Base-by-base conservation (phyloP, 2,888 invertebrate species). In the Rutpela maculata region DNA sequence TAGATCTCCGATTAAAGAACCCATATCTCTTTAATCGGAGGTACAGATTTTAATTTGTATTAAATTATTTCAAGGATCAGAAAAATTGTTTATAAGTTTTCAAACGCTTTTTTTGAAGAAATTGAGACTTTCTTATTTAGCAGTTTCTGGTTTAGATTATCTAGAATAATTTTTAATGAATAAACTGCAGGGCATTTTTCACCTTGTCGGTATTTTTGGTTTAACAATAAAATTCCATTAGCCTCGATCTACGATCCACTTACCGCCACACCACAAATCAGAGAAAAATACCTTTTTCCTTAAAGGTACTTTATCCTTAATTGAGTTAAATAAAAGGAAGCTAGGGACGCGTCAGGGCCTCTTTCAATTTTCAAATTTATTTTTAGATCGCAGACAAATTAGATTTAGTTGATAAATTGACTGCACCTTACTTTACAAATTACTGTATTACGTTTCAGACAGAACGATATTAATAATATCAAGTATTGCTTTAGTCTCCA, bases 221-320 rank as follows among this genome's bases (percentile, higher is more conserved):
- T 59, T 4, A 59, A 59, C 22, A 22, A 59, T 59, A 59, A 59
- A 59, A 59, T 19, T 59, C 59, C 19, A 59, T 59, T 59, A 59
- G 19, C 11, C 59, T 22, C 19, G 0, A 59, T 22, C 22, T 18
- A 17, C n/a, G 9, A 59, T 59, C 22, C 59, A 17, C n/a, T 50
- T 50, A 22, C 59, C 59, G 3, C 57, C 6, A 57, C 10, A 19
- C 59, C 22, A 22, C 59, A 59, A 59, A 59, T 59, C 59, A 22
- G 11, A 59, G 19, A 59, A 59, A 59, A 19, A 12, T 3, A n/a
- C n/a, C 50, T 22, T 59, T 57, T 59, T 59, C 59, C 59, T 59
- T 19, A 5, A n/a, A 50, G n/a, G 50, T 50, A n/a, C 50, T 50
- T 50, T 50, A 50, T 50, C n/a, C 50, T n/a, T 50, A 50, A 50